Percentiles rank a stretch among this genome's conserved stretches.
Conservation (phyloP, 2,888 invertebrate species). For the Tridacna gigas region DNA sequence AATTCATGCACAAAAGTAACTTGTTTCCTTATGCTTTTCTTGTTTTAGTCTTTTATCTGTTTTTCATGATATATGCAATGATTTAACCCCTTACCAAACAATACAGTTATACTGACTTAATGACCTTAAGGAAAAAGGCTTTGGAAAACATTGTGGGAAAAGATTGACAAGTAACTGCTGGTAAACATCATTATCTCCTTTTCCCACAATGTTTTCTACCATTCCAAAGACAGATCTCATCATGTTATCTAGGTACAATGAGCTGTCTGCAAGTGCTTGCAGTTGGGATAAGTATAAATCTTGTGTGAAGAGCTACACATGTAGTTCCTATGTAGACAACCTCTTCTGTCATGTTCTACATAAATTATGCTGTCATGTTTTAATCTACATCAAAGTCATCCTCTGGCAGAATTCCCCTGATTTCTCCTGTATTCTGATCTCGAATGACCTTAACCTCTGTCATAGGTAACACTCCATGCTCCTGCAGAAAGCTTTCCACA, state of each 20-base stretch:
- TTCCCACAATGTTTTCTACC: slow-evolving; percentile 9
- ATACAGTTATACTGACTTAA: too few relatives aligned
- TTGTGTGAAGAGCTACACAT: too few relatives aligned
- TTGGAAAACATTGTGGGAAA: slow-evolving; percentile 9
- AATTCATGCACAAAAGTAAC: too few relatives aligned
- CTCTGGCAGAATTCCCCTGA: slow-evolving; percentile 63
- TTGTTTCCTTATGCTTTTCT: too few relatives aligned
- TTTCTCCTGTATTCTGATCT: slow-evolving; percentile 73
- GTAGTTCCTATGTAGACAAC: too few relatives aligned
- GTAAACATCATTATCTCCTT: slow-evolving; percentile 4
- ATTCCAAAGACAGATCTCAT: neutral
- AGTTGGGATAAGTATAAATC: too few relatives aligned
- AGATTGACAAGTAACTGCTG: slow-evolving; percentile 11
- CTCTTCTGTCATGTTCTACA: too few relatives aligned
- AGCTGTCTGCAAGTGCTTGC: too few relatives aligned
- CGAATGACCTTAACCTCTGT: slow-evolving; percentile 69
- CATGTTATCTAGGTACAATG: too few relatives aligned
- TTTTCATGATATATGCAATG: too few relatives aligned
- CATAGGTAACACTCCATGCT: slow-evolving; percentile 85
- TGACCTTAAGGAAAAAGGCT: neutral
- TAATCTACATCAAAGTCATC: slow-evolving; percentile 77
- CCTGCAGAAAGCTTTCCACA: slow-evolving; percentile 95
- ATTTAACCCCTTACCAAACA: too few relatives aligned
- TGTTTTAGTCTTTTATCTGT: too few relatives aligned
- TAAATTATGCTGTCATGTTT: neutral